Conservation (phyloP, 2,888 invertebrate species). For the Corbicula japonica region DNA sequence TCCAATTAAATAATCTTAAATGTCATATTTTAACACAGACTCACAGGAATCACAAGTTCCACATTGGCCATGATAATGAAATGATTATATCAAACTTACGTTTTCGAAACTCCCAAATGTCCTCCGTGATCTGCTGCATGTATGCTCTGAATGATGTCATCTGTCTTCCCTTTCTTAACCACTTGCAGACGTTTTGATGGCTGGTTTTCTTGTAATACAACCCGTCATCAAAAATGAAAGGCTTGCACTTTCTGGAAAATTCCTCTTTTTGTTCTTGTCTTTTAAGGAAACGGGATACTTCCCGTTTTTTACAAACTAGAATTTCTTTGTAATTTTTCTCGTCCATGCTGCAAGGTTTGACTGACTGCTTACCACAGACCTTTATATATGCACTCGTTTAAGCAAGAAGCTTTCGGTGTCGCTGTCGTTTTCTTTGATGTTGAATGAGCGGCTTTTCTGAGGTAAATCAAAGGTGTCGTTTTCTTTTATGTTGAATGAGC, state of each 20-base stretch:
- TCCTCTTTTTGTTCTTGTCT: constrained; percentile 32
- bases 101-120: constrained; percentile 38
- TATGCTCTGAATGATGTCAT: constrained; percentile 34
- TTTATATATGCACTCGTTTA: constrained; percentile 27
- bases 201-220: constrained; percentile 37
- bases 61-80: constrained; percentile 25
- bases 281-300: constrained; percentile 36
- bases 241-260: constrained; percentile 29
- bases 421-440: constrained; percentile 30
- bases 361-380: constrained; percentile 26
- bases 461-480: constrained; percentile 27
- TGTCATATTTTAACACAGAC: constrained; percentile 28
- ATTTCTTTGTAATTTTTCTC: constrained; percentile 35
- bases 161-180: constrained; percentile 42
- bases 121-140: constrained; percentile 35
- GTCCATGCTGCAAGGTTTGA: constrained; percentile 23
- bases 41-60: constrained; percentile 33
- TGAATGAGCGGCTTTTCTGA: constrained; percentile 30
- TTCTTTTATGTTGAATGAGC: constrained; percentile 32
- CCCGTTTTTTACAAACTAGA: constrained; percentile 35
- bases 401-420: constrained; percentile 32
- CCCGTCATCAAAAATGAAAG: constrained; percentile 40
- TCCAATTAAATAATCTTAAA: constrained; percentile 31
- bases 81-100: constrained; percentile 28
- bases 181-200: constrained; percentile 39